These are phyloP conservation scores for Drosophila greeni DNA, from an alignment of 2,888 invertebrate species.

Conservation along the genomic window DNA sequence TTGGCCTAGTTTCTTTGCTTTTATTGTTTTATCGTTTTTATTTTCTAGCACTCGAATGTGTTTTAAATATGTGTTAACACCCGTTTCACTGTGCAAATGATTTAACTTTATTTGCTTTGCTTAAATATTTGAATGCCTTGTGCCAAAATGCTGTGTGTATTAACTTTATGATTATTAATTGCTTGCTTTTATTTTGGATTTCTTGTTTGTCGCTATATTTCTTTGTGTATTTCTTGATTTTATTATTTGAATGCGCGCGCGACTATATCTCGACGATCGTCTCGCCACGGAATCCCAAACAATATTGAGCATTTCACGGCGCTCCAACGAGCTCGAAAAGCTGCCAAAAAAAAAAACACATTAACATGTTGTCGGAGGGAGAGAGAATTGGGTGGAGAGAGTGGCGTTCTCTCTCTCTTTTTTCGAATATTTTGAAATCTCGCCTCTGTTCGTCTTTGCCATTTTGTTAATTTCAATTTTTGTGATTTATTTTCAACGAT, in stretches of 20 bases:
- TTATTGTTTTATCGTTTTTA: constrained; percentile 32
- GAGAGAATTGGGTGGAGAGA: constrained; percentile 2
- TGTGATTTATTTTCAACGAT: constrained; percentile 47
- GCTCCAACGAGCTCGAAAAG: constrained; percentile 45
- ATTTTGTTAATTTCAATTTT: constrained; percentile 44
- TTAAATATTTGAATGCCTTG: constrained; percentile 16
- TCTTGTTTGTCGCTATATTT: constrained; percentile 16
- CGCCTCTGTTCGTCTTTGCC: constrained; percentile 29
- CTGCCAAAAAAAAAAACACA: constrained; percentile 42
- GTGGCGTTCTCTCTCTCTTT: constrained; percentile 13
- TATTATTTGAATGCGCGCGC: constrained; percentile 45
- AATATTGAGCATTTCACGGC: constrained; percentile 59
- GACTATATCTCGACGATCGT: constrained; percentile 54
- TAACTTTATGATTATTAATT: constrained; percentile 31
- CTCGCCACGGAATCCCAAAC: constrained; percentile 68
- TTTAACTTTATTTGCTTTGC: constrained; percentile 17
- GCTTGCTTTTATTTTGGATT: constrained; percentile 15
- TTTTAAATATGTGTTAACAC: constrained; percentile 26
- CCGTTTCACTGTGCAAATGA: constrained; percentile 10
- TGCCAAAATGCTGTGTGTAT: constrained; percentile 12
- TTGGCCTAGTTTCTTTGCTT: constrained; percentile 37
- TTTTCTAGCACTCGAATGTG: constrained; percentile 28
- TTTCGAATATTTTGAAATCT: constrained; percentile 34
- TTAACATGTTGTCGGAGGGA: constrained; percentile 25
- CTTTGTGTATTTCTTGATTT: constrained; percentile 15